A percentile compares a stretch with the other conserved stretches of the same genome.
These are phyloP conservation scores for Macrotis lagotis DNA, from an alignment of 2,113 vertebrate species.

Conservation along the genomic window DNA sequence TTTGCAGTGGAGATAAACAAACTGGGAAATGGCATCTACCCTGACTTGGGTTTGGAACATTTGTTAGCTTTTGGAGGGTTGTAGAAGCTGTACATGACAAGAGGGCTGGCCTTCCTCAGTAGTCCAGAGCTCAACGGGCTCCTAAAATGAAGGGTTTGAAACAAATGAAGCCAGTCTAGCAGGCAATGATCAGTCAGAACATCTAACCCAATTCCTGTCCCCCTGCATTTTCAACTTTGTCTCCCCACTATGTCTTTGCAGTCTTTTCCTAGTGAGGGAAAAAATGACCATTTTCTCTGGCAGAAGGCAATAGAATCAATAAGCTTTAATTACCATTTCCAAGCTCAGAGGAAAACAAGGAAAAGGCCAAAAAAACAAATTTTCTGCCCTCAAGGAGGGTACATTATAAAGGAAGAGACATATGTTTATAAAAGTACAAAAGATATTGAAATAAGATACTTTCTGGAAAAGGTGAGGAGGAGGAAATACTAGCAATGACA, in stretches of 20 bases:
- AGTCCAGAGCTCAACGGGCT: not conserved
- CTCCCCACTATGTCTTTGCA: not conserved
- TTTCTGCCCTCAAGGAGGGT: not conserved
- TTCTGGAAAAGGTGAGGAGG: not conserved
- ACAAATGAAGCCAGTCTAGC: not conserved
- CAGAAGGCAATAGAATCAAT: not conserved
- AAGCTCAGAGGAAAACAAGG: not conserved
- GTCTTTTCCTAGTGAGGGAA: not conserved
- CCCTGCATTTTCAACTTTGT: not conserved
- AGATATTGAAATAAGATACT: not conserved
- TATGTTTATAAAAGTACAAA: not conserved
- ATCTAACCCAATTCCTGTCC: not conserved
- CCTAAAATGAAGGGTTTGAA: not conserved
- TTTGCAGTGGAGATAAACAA: slow-evolving; percentile 31
- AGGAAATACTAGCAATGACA: not conserved
- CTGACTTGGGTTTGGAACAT: slow-evolving; percentile 2
- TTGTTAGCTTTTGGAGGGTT: not conserved
- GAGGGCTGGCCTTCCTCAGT: not conserved
- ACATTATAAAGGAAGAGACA: not conserved
- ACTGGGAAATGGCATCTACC: not conserved
- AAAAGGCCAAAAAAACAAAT: not conserved
- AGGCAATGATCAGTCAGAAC: not conserved
- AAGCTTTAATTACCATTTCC: not conserved
- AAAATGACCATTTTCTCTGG: not conserved
- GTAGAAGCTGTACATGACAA: not conserved